These are phyloP conservation scores for Macaca nemestrina DNA, from an alignment of 2,113 vertebrate genomes.

Conservation along the genomic window DNA sequence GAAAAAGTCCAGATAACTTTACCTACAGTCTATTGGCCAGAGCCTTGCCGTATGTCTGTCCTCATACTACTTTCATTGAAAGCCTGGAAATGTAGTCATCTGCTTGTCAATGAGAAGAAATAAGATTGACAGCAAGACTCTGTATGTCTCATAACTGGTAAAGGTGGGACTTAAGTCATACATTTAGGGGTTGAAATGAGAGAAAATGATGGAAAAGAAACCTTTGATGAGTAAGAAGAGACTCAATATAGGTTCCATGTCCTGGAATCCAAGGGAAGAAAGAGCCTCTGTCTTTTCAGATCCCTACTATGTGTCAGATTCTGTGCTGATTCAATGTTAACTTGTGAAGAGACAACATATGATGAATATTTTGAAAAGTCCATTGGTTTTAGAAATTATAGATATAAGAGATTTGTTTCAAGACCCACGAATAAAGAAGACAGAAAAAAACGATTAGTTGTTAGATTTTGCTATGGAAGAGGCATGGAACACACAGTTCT, in stretches of 20 bases:
- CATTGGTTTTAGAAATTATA: background rate
- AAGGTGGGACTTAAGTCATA: background rate
- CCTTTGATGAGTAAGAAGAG: background rate
- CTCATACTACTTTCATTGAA: background rate
- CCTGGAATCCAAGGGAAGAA: background rate
- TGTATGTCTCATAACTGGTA: background rate
- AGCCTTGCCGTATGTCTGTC: background rate
- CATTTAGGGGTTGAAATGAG: background rate
- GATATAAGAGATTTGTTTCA: background rate
- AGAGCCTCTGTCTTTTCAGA: background rate
- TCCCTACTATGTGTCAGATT: background rate
- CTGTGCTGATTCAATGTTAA: background rate
- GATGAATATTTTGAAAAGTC: background rate
- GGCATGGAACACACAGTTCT: background rate
- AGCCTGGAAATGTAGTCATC: background rate
- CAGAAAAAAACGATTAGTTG: background rate
- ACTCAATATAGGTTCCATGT: background rate
- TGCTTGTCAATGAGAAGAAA: background rate
- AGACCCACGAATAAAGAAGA: rapidly evolving
- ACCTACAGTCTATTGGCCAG: background rate
- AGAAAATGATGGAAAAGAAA: background rate
- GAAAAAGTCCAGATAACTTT: background rate
- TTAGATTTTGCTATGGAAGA: background rate
- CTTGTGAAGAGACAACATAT: background rate
- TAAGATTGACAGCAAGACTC: background rate